Evolutionary conservation across 2,113 vertebrate genomes (phyloP).

Genomic region (Cygnus atratus): DNA sequence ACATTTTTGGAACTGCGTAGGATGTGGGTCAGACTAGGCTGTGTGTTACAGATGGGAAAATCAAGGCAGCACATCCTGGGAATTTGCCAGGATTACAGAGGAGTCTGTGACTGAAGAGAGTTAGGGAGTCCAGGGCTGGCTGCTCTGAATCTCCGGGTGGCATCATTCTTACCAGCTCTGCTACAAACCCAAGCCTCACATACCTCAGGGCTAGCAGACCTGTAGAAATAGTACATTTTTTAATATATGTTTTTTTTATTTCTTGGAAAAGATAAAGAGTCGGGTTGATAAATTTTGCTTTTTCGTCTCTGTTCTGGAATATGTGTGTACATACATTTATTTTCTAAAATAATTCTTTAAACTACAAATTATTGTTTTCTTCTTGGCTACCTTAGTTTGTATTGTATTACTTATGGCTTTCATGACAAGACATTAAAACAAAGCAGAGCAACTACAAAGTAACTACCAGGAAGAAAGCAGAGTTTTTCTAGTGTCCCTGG

Average conservation of each 20-base stretch:
- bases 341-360: neutral
- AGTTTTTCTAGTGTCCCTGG: constrained; percentile 38
- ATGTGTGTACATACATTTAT: neutral
- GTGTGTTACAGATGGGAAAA: neutral
- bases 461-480: constrained; percentile 37
- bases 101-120: neutral
- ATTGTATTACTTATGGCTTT: neutral
- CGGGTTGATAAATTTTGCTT: neutral
- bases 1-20: neutral
- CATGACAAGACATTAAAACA: constrained; percentile 36
- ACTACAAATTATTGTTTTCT: neutral
- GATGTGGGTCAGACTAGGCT: neutral
- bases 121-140: neutral
- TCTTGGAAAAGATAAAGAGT: neutral
- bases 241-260: neutral
- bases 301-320: neutral
- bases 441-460: constrained; percentile 51
- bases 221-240: neutral
- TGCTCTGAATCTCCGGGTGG: neutral
- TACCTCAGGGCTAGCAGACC: neutral
- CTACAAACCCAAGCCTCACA: neutral
- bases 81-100: neutral
- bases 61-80: fast-evolving
- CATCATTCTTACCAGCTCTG: neutral
- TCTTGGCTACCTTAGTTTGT: neutral